phyloP scores from a whole-genome alignment of 2,797 vertebrate species.

The Acropternis orthonyx region DNA sequence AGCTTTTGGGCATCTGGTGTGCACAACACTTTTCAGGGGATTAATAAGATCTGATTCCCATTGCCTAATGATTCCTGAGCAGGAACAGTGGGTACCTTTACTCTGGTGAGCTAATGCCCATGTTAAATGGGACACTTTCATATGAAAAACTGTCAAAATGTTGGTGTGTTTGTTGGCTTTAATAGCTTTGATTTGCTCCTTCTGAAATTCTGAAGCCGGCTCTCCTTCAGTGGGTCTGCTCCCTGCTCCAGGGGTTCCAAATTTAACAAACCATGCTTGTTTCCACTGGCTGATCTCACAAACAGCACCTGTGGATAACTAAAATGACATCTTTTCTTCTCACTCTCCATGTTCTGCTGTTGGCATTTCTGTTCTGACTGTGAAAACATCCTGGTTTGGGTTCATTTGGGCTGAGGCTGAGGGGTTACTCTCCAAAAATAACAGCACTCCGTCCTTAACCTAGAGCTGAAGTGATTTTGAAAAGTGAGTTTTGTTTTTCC shows the following conservation, averaged over 20 bases:
- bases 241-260: background rate
- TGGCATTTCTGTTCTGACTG: background rate
- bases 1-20: background rate
- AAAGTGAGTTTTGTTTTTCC: background rate
- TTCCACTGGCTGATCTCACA: background rate
- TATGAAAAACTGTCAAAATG: background rate
- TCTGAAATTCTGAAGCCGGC: background rate
- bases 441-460: background rate
- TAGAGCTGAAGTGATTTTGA: background rate
- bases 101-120: background rate
- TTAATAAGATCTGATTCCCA: background rate
- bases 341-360: background rate
- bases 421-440: slow-evolving; percentile 1
- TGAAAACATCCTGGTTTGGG: slow-evolving; percentile 28
- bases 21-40: background rate
- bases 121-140: background rate
- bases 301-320: background rate
- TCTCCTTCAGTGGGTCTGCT: background rate
- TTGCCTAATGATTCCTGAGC: background rate
- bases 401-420: background rate
- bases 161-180: background rate
- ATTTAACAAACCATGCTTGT: background rate
- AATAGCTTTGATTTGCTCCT: background rate
- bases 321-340: background rate
- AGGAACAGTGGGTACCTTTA: background rate